Percentiles rank a stretch among this genome's conserved stretches.
Conservation (phyloP, 2,797 vertebrate genomes). For the Platyrinchus mystaceus region DNA sequence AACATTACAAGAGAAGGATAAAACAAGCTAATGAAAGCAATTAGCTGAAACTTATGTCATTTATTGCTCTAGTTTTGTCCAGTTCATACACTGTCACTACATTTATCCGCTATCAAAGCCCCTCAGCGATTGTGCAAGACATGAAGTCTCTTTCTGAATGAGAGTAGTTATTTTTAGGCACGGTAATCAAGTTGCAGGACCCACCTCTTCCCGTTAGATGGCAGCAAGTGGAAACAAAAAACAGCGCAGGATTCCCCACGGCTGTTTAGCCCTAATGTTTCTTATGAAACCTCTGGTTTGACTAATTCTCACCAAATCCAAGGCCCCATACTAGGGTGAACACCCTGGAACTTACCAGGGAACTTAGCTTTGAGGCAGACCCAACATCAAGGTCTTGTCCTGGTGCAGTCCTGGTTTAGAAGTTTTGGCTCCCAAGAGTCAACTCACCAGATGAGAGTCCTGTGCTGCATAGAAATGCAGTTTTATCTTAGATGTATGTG, state of each 20-base stretch:
- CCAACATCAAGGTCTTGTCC: accelerated
- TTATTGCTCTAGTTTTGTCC: background rate
- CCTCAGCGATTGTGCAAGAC: background rate
- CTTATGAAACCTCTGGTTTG: background rate
- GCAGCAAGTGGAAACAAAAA: conserved; percentile 66
- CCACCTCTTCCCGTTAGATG: conserved; percentile 60
- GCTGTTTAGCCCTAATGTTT: background rate
- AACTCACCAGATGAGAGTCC: accelerated
- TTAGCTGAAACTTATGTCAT: background rate
- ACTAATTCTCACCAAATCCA: background rate
- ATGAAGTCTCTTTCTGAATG: background rate
- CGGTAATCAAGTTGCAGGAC: background rate
- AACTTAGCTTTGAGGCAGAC: background rate
- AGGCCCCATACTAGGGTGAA: too few species aligned
- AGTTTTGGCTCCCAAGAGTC: background rate
- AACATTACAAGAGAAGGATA: background rate
- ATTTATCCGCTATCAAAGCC: background rate
- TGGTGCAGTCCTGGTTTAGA: accelerated
- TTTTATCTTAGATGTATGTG: background rate
- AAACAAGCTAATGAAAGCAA: background rate
- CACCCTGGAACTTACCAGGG: background rate
- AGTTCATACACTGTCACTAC: background rate
- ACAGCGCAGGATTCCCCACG: accelerated
- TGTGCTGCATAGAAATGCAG: background rate
- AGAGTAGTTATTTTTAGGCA: background rate